Evolutionary conservation across 53 echinoderm and acorn worm genomes (phyloP).

Genomic region (Mesocentrotus franciscanus): DNA sequence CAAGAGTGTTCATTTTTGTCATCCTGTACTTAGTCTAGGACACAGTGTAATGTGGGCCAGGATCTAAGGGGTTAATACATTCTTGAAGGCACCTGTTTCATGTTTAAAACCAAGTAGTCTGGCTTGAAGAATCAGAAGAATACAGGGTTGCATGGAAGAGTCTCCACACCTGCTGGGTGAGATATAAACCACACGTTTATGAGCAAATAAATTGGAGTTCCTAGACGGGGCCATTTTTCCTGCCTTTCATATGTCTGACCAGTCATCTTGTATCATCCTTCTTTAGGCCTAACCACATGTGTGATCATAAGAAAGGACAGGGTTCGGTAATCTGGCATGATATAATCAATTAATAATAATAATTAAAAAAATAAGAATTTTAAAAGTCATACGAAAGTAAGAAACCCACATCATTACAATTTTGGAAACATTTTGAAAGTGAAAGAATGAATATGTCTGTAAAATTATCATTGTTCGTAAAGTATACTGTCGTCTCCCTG

Average conservation of each 20-base stretch:
- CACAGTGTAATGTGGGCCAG: background rate
- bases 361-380: too few species aligned
- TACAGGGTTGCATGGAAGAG: background rate
- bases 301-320: too few species aligned
- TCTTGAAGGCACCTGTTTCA: background rate
- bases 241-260: background rate
- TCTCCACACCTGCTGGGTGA: background rate
- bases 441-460: too few species aligned
- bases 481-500: too few species aligned
- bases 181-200: background rate
- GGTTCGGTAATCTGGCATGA: too few species aligned
- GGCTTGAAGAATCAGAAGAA: background rate
- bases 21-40: background rate
- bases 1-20: too few species aligned
- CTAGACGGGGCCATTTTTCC: background rate
- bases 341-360: too few species aligned
- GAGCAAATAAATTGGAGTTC: background rate
- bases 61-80: background rate
- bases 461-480: too few species aligned
- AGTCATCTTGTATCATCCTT: background rate
- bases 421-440: too few species aligned
- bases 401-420: too few species aligned
- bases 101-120: background rate
- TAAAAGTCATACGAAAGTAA: too few species aligned
- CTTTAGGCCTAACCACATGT: too few species aligned